Evolutionary conservation across 2,888 invertebrate genomes (phyloP).

Genomic region (Terebella lapidaria): DNA sequence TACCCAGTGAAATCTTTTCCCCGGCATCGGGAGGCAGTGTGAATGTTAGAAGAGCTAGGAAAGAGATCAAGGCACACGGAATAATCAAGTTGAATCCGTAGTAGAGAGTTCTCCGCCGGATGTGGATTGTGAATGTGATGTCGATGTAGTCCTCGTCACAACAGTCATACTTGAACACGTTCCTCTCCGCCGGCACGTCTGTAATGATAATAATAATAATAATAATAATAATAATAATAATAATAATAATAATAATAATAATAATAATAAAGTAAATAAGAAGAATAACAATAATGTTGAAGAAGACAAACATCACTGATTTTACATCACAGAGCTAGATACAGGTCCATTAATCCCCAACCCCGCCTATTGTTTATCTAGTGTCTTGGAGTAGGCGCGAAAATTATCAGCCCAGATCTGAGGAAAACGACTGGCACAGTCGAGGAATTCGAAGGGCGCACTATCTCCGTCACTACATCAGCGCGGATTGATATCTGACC

Average conservation of each 20-base stretch:
- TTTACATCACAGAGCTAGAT: no score
- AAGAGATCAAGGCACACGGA: conserved; percentile 17
- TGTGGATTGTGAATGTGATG: conserved; percentile 29
- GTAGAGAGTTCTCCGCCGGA: conserved; percentile 23
- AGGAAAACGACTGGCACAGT: no score
- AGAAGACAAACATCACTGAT: not conserved
- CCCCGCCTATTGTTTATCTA: no score
- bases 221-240: not conserved
- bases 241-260: not conserved
- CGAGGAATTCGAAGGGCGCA: no score
- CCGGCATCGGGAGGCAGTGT: conserved; percentile 14
- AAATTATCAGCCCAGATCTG: no score
- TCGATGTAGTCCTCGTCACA: conserved; percentile 31
- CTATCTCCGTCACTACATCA: no score
- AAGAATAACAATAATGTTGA: not conserved
- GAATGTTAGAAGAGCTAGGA: conserved; percentile 16
- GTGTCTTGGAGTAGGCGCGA: no score
- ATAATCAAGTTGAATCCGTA: conserved; percentile 20
- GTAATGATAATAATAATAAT: not conserved
- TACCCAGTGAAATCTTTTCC: conserved; percentile 15
- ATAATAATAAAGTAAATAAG: not conserved
- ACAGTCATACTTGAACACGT: conserved; percentile 25
- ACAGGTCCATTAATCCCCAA: no score
- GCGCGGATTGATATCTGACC: no score
- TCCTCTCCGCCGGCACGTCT: conserved; percentile 16